These are phyloP conservation scores for Erythrocercus mccallii DNA, from an alignment of 2,113 vertebrate species.

Conservation along the genomic window DNA sequence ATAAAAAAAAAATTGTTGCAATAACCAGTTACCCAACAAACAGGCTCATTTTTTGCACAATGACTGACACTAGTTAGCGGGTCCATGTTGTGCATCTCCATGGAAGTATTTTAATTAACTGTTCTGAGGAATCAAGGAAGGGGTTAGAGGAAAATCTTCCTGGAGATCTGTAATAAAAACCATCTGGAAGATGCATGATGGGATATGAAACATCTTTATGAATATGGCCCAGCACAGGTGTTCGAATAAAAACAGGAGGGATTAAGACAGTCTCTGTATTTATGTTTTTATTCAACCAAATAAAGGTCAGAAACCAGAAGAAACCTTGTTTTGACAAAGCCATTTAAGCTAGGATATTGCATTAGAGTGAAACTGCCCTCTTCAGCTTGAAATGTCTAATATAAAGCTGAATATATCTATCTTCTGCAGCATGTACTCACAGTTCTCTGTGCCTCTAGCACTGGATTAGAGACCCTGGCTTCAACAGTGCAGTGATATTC, in stretches of 20 bases:
- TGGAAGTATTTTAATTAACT: constrained; percentile 64
- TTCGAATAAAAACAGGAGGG: constrained; percentile 26
- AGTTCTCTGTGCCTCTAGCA: background rate
- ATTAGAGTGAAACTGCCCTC: background rate
- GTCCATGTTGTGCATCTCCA: constrained; percentile 30
- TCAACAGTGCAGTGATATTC: background rate
- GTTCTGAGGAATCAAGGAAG: background rate
- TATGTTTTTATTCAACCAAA: background rate
- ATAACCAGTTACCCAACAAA: constrained; percentile 13
- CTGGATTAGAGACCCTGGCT: constrained; percentile 13
- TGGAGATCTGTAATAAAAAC: constrained; percentile 40
- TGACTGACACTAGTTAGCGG: constrained; percentile 52
- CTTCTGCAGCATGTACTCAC: background rate
- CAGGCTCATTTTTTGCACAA: background rate
- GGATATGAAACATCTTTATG: constrained; percentile 36
- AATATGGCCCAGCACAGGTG: constrained; percentile 29
- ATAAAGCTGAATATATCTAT: constrained; percentile 37
- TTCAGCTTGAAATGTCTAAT: background rate
- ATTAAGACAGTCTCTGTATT: constrained; percentile 16
- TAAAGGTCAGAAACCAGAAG: constrained; percentile 5
- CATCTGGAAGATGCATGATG: background rate
- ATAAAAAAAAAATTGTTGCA: background rate
- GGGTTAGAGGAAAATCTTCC: constrained; percentile 22
- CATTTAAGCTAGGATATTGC: background rate
- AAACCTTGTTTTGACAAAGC: constrained; percentile 18